These are phyloP conservation scores for Apodemia zela DNA, from an alignment of 2,888 invertebrate genomes.

Conservation along the genomic window DNA sequence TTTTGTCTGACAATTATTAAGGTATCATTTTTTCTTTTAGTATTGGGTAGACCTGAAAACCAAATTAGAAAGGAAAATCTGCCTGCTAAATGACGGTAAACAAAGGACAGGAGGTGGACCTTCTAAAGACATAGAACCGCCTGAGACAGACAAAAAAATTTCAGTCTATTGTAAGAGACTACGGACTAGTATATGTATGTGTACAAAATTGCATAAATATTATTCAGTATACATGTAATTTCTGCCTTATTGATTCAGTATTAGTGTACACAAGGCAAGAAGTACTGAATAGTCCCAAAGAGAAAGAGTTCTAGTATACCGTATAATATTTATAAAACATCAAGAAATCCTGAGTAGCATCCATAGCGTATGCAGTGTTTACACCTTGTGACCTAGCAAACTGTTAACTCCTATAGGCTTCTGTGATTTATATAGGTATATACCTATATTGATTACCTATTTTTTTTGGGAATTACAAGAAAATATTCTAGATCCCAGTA, in stretches of 20 bases:
- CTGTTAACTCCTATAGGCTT: too few relatives aligned
- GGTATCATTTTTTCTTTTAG: not conserved
- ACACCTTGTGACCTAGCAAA: too few relatives aligned
- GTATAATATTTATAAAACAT: too few relatives aligned
- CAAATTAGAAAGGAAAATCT: not conserved
- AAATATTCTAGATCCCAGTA: not conserved
- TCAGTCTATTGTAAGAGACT: not conserved
- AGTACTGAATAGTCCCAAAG: too few relatives aligned
- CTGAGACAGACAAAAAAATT: not conserved
- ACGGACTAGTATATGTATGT: not conserved
- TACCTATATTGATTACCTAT: not conserved
- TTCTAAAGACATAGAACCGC: not conserved
- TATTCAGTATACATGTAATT: too few relatives aligned
- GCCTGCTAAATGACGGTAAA: not conserved
- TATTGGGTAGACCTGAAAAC: not conserved
- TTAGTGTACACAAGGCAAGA: too few relatives aligned
- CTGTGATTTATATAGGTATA: not conserved
- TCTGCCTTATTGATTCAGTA: too few relatives aligned
- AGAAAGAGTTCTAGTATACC: too few relatives aligned
- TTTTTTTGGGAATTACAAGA: not conserved
- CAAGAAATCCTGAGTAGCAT: too few relatives aligned
- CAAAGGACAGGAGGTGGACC: constrained; percentile 5
- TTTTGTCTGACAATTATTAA: not conserved
- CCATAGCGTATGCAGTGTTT: too few relatives aligned
- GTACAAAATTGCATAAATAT: too few relatives aligned